Base-by-base conservation (phyloP, 2,113 vertebrate genomes). In the Parotia lawesii region DNA sequence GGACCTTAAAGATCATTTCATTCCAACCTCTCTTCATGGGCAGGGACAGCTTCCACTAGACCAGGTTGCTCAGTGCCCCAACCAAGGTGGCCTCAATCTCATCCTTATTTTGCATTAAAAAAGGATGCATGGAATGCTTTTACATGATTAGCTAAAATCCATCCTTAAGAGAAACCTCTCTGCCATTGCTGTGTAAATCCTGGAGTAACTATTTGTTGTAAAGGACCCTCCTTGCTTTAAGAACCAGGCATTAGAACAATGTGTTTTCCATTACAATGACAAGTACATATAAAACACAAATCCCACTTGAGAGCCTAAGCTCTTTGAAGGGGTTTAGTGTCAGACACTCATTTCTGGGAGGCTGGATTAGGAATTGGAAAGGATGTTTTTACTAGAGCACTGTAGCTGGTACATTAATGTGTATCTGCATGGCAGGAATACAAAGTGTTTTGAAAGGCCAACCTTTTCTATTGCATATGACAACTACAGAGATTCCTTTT, bases 281-380 rank as follows among this genome's bases (percentile, higher is more conserved):
- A 95, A 91, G 33, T 69, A 74, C 58, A 48, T 65, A 76, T 93
- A 79, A 91, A 93, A 54, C 37, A 92, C 73, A 97, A 94, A 97
- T 96, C 88, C 86, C 91, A 62, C 88, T 96, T 81, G 71, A 96
- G 91, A 90, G 64, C 42, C 53, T 95, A 60, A 97, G 71, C 74
- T 88, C 27, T 96, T 92, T 86, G 73, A 94, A 94, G 81, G 67
- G 91, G 35, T 95, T 96, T 95, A 95, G 54, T 95, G 88, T 95
- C 91, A 96, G 78, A 47, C 74, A 86, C 75, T 95, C 71, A 57
- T 93, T 96, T 96, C 86, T 89, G 91, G 86, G 56, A 94, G 78
- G 47, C 83, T 95, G 92, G 84, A 97, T 96, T 96, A 96, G 72
- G 62, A 90, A 93, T 47, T 58, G 53, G 62, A 71, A 88, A 88